A percentile compares a stretch with the other conserved stretches of the same genome.
Evolutionary conservation across 2,113 vertebrate genomes (phyloP).

Genomic region (Mungos mungo): DNA sequence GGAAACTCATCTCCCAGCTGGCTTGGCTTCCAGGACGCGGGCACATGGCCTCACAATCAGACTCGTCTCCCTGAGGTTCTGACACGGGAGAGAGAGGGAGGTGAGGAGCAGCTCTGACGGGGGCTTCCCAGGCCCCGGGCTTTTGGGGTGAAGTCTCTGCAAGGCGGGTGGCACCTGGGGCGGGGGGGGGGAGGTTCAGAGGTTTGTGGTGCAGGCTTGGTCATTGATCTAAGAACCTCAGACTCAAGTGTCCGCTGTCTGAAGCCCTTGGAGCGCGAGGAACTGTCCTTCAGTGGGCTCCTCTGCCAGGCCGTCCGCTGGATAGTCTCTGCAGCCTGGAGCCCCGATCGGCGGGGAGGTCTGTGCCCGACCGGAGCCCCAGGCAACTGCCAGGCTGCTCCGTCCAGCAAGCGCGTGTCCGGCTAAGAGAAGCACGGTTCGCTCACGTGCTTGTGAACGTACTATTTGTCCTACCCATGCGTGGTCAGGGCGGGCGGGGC

Average conservation of each 20-base stretch:
- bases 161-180: too few species aligned
- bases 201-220: neutral
- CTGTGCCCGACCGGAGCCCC: neutral
- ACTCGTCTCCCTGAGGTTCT: neutral
- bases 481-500: neutral
- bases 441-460: neutral
- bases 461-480: neutral
- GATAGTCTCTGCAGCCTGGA: neutral
- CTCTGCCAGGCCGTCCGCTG: neutral
- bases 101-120: neutral
- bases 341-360: neutral
- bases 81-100: neutral
- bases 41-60: neutral
- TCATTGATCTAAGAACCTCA: neutral
- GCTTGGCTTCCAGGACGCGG: neutral
- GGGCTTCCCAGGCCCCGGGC: neutral
- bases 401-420: neutral
- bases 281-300: neutral
- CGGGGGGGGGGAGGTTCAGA: accelerated
- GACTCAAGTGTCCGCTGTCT: neutral
- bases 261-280: neutral
- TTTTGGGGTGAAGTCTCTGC: neutral
- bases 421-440: neutral
- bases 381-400: neutral
- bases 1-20: neutral